Evolutionary conservation across 2,797 vertebrate species (phyloP).

Genomic region (Sarcoramphus papa): DNA sequence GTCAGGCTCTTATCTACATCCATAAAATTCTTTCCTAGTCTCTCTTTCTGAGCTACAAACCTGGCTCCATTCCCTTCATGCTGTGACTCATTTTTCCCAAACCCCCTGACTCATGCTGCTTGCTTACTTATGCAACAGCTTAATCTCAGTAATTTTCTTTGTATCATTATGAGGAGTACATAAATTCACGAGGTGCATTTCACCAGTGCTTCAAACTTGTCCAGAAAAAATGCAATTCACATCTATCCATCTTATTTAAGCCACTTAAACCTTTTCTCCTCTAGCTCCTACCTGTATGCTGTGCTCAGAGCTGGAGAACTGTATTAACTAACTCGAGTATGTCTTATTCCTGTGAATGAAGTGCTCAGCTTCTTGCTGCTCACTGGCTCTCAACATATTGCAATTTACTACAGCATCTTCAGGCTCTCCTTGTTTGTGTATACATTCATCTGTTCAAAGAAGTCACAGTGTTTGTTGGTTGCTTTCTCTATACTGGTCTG

Average conservation of each 20-base stretch:
- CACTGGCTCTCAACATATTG: not conserved
- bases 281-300: not conserved
- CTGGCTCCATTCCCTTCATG: slow-evolving; percentile 48
- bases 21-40: slow-evolving; percentile 21
- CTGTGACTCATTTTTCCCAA: slow-evolving; percentile 77
- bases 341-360: not conserved
- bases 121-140: slow-evolving; percentile 75
- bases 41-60: slow-evolving; percentile 40
- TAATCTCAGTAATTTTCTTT: slow-evolving; percentile 75
- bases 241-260: not conserved
- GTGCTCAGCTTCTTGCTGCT: not conserved
- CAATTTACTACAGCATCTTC: not conserved
- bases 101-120: slow-evolving; percentile 78
- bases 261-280: not conserved
- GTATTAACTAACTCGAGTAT: not conserved
- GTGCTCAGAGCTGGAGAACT: not conserved
- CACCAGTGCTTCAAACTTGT: not conserved
- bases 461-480: not conserved
- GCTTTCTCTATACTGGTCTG: not conserved
- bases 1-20: slow-evolving; percentile 28
- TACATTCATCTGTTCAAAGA: not conserved
- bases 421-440: not conserved
- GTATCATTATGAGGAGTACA: slow-evolving; percentile 64
- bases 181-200: slow-evolving; percentile 43
- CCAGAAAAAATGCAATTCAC: not conserved